Evolutionary conservation across 2,113 vertebrate genomes (phyloP).

Genomic region (Microcebus ravelobensis): DNA sequence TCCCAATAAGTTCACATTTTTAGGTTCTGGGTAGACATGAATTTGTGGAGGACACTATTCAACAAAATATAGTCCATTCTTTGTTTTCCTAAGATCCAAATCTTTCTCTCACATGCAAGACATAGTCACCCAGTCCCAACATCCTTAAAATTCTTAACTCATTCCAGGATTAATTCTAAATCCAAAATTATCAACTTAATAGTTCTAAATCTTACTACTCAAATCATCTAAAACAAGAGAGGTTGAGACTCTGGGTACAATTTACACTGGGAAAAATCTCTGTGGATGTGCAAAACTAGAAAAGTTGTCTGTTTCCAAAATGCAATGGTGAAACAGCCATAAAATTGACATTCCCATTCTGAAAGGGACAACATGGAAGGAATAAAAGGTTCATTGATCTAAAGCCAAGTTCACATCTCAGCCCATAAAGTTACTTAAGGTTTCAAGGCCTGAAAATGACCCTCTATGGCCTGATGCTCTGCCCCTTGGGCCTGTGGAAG

Average conservation of each 20-base stretch:
- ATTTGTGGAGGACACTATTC: background rate
- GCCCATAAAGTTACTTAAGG: background rate
- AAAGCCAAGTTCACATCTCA: background rate
- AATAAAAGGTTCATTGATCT: background rate
- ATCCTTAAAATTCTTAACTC: background rate
- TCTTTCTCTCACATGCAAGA: background rate
- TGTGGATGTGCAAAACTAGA: background rate
- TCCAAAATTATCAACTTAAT: background rate
- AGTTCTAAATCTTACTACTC: background rate
- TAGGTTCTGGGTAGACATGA: background rate
- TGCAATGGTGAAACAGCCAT: background rate
- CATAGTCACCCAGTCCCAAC: background rate
- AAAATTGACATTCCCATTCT: background rate
- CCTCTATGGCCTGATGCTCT: background rate
- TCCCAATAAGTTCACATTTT: background rate
- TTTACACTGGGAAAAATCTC: background rate
- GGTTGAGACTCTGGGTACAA: background rate
- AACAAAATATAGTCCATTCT: background rate
- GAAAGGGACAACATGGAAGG: background rate
- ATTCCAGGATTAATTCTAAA: background rate
- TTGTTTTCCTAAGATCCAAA: background rate
- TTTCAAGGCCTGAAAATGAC: background rate
- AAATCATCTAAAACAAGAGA: background rate
- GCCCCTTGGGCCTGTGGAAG: background rate
- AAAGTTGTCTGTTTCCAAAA: background rate